Percentiles rank a stretch among this genome's conserved stretches.
Evolutionary conservation across 2,113 vertebrate species (phyloP).

Genomic region (Heptranchias perlo): DNA sequence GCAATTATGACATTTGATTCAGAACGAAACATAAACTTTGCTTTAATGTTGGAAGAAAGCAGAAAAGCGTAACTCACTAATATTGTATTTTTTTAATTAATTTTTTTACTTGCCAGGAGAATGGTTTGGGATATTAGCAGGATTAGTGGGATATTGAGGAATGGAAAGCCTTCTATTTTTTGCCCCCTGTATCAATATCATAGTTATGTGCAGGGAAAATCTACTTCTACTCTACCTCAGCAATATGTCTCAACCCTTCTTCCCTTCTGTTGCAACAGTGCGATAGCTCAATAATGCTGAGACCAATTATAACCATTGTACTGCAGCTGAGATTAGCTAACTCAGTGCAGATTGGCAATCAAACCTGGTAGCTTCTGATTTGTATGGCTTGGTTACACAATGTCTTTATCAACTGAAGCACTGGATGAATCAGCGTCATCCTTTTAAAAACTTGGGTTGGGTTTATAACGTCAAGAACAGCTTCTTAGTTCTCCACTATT

Average conservation of each 20-base stretch:
- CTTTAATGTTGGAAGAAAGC: neutral
- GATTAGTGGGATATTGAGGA: too few relatives aligned
- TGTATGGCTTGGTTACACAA: neutral
- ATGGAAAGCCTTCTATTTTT: neutral
- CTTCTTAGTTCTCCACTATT: neutral
- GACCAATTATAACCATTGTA: neutral
- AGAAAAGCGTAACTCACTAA: neutral
- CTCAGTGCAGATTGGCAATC: neutral
- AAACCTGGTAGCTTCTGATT: neutral
- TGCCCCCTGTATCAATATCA: neutral
- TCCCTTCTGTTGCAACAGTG: neutral
- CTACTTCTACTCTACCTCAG: neutral
- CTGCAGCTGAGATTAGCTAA: neutral
- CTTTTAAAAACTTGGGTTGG: neutral
- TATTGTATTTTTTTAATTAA: neutral
- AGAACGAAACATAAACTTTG: neutral
- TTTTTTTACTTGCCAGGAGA: neutral
- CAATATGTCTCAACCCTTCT: neutral
- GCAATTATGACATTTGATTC: neutral
- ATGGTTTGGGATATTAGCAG: neutral
- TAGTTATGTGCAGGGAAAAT: neutral
- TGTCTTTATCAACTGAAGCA: neutral
- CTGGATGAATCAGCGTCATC: neutral
- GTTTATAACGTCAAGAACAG: neutral
- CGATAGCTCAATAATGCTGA: neutral